Conservation (phyloP, 2,113 vertebrate genomes). For the Hepsetus odoe region DNA sequence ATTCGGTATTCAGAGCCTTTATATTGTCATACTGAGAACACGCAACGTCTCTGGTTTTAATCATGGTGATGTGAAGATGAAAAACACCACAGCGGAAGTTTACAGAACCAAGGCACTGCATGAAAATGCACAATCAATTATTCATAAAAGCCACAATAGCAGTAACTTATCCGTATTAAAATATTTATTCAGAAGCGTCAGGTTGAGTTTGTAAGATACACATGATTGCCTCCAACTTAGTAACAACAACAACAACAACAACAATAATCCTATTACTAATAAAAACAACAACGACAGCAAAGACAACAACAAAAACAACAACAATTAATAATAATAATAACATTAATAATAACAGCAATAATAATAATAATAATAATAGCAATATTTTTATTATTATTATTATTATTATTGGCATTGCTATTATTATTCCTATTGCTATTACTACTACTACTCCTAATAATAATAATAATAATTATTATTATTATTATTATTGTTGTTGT, state of each 20-base stretch:
- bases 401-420: too few species aligned
- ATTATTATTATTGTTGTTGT: too few species aligned
- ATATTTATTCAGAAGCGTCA: constrained; percentile 28
- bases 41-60: neutral
- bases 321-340: too few species aligned
- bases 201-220: constrained; percentile 27
- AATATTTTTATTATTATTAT: too few species aligned
- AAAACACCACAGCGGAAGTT: neutral
- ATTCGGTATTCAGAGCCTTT: neutral
- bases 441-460: too few species aligned
- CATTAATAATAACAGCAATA: too few species aligned
- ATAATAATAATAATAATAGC: too few species aligned
- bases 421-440: too few species aligned
- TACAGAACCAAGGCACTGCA: neutral
- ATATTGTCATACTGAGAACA: neutral
- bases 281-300: too few species aligned
- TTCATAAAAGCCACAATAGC: constrained; percentile 28
- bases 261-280: too few species aligned
- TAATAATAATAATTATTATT: too few species aligned
- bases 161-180: constrained; percentile 17
- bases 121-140: constrained; percentile 46
- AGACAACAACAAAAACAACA: too few species aligned
- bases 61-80: neutral
- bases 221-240: constrained; percentile 19
- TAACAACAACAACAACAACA: constrained; percentile 17